phyloP scores from a whole-genome alignment of 92 coral and sea anemone genomes.

The Zoanthus solanderi region DNA sequence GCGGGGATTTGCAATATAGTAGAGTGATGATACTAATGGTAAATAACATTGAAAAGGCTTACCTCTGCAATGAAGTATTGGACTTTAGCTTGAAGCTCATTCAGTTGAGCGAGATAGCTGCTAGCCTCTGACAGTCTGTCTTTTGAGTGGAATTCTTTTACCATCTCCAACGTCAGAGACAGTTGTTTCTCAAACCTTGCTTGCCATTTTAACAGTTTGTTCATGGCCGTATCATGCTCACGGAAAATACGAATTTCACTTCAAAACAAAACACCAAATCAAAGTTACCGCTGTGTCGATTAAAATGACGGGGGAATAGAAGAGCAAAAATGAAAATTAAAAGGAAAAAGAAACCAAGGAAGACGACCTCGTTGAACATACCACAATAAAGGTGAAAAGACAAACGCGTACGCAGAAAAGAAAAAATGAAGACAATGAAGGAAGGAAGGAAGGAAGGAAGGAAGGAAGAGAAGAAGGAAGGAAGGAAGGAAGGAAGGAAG shows the following conservation, averaged over 20 bases:
- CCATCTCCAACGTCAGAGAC: conserved; percentile 71
- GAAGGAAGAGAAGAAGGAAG: background rate
- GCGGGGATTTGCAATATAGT: too few species aligned
- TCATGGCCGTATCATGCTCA: conserved; percentile 91
- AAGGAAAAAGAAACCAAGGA: background rate
- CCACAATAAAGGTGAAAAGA: background rate
- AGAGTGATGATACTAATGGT: too few species aligned
- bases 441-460: background rate
- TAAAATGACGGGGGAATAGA: background rate
- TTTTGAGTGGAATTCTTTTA: conserved; percentile 85
- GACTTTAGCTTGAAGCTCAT: conserved; percentile 80
- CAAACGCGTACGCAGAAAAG: background rate
- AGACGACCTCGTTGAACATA: background rate
- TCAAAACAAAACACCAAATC: background rate
- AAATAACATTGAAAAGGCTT: too few species aligned
- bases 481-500: background rate
- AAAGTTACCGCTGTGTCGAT: too few species aligned
- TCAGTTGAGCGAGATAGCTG: conserved; percentile 77
- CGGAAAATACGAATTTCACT: conserved; percentile 90
- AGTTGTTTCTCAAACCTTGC: conserved; percentile 87
- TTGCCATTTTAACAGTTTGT: conserved; percentile 91
- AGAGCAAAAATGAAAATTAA: background rate
- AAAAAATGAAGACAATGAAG: background rate
- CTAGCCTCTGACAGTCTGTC: conserved; percentile 94
- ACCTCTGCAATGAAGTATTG: conserved; percentile 71